Conservation (phyloP, 2,113 vertebrate genomes). For the Columbina picui region DNA sequence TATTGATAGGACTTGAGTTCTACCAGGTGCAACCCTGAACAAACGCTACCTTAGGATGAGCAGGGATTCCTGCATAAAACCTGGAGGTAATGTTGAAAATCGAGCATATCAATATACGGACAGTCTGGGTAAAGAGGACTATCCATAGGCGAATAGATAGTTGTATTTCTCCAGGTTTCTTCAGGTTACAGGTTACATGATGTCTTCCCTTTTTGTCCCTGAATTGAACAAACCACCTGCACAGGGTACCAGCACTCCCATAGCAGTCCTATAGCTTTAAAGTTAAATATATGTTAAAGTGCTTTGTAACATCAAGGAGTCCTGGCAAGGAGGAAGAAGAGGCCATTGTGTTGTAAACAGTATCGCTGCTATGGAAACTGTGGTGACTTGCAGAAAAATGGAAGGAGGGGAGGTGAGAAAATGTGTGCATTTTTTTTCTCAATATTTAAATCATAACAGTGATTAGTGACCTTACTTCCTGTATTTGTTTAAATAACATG, state of each 20-base stretch:
- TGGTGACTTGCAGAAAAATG: background rate
- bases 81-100: background rate
- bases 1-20: background rate
- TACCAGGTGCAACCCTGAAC: background rate
- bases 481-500: conserved; percentile 1
- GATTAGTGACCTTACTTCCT: background rate
- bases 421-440: background rate
- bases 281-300: background rate
- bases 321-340: background rate
- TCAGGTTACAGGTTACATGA: background rate
- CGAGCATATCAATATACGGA: background rate
- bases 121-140: background rate
- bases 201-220: background rate
- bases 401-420: background rate
- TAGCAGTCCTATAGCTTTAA: background rate
- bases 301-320: background rate
- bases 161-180: background rate
- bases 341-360: conserved; percentile 20
- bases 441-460: background rate
- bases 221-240: background rate
- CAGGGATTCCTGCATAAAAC: rapidly evolving
- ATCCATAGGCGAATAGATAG: rapidly evolving
- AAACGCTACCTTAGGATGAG: background rate
- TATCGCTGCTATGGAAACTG: background rate
- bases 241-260: background rate